Evolutionary conservation across 2,113 vertebrate species (phyloP).

Genomic region (Aythya baeri): DNA sequence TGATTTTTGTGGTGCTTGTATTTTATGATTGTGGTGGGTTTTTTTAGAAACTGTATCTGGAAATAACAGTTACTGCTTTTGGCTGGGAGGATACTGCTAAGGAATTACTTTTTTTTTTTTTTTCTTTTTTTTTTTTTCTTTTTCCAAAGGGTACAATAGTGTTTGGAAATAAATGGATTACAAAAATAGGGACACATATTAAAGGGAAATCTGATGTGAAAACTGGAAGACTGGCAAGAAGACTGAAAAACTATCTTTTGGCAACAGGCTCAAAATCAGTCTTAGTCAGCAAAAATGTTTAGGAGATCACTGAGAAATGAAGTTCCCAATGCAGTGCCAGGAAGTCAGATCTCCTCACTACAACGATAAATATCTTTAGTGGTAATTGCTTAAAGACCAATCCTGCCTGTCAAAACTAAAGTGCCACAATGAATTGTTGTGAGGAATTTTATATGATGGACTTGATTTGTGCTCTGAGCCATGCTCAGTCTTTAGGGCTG

Average conservation of each 20-base stretch:
- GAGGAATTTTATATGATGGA: not conserved
- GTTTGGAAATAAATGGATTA: not conserved
- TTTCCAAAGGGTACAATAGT: not conserved
- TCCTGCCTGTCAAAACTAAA: not conserved
- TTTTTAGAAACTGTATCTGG: not conserved
- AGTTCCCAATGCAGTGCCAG: not conserved
- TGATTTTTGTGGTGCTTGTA: not conserved
- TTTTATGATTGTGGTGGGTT: not conserved
- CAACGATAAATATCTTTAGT: not conserved
- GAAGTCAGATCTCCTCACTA: not conserved
- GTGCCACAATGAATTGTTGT: not conserved
- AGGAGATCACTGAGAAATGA: not conserved
- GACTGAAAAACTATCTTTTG: not conserved
- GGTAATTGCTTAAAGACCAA: not conserved
- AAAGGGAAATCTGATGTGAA: not conserved
- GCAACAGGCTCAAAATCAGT: not conserved
- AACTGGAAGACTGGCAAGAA: not conserved
- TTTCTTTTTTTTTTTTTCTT: not conserved
- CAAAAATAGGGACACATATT: not conserved
- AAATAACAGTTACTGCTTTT: not conserved
- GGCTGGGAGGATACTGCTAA: not conserved
- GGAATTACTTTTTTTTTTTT: not conserved
- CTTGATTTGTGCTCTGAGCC: not conserved
- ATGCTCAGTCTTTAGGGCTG: not conserved
- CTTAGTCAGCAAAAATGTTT: not conserved